Evolutionary conservation across 2,888 invertebrate species (phyloP).

Genomic region (Pimpla rufipes): DNA sequence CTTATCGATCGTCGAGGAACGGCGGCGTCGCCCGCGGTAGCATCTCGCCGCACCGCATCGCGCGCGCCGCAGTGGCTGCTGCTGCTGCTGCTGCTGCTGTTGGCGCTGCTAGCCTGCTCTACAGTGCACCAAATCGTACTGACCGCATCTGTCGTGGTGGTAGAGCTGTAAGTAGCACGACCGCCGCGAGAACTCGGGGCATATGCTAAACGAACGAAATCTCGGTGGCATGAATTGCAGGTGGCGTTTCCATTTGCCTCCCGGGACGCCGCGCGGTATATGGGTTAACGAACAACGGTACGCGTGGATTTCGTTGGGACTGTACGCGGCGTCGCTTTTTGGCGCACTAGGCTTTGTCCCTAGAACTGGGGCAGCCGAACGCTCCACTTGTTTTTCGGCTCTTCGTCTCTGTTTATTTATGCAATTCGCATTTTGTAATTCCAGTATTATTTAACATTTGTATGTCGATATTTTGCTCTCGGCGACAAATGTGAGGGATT

Average conservation of each 20-base stretch:
- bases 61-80: constrained; percentile 11
- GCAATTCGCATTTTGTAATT: too few species aligned
- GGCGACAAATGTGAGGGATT: too few species aligned
- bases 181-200: not conserved
- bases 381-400: too few species aligned
- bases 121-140: constrained; percentile 22
- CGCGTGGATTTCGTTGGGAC: not conserved
- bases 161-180: not conserved
- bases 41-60: constrained; percentile 21
- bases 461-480: too few species aligned
- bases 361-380: too few species aligned
- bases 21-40: constrained; percentile 19
- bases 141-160: constrained; percentile 16
- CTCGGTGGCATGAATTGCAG: not conserved
- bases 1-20: constrained; percentile 20
- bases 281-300: not conserved
- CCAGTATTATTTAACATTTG: too few species aligned
- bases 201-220: not conserved
- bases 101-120: constrained; percentile 12
- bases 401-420: too few species aligned
- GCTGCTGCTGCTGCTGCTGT: not conserved
- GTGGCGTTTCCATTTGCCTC: not conserved
- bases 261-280: too few species aligned
- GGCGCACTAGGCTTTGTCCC: too few species aligned
- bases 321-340: too few species aligned